Evolutionary conservation across 2,113 vertebrate genomes (phyloP).

Genomic region (Haliaeetus leucogaster): DNA sequence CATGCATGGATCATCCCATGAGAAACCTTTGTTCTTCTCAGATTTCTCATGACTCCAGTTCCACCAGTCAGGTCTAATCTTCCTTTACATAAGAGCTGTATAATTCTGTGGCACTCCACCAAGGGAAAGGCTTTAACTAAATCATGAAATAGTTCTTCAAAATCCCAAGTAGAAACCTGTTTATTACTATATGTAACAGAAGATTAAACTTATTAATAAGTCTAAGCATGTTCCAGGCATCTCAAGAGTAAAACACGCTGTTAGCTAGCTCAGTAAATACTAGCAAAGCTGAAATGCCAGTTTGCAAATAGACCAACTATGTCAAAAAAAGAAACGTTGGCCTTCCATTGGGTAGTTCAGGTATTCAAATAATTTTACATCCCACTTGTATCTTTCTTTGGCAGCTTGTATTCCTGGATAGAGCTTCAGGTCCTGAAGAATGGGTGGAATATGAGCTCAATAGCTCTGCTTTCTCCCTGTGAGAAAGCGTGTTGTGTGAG

Average conservation of each 20-base stretch:
- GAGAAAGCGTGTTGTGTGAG: not conserved
- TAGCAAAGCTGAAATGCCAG: not conserved
- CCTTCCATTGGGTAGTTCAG: not conserved
- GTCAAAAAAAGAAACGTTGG: not conserved
- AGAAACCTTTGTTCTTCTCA: not conserved
- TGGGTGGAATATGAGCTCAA: not conserved
- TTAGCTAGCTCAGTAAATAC: not conserved
- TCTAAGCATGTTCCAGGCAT: not conserved
- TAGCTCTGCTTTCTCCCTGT: not conserved
- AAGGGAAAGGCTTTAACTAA: not conserved
- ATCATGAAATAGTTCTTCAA: not conserved
- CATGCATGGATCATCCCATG: not conserved
- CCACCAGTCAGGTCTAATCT: not conserved
- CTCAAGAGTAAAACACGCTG: not conserved
- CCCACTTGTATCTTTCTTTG: not conserved
- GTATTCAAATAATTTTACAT: not conserved
- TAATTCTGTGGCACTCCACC: not conserved
- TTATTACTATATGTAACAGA: not conserved
- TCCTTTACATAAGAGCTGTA: not conserved
- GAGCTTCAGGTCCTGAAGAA: not conserved
- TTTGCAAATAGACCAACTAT: not conserved
- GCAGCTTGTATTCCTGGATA: not conserved
- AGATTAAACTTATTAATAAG: not conserved
- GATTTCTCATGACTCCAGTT: not conserved
- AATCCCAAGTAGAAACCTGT: not conserved